Evolutionary conservation across 1,140 invertebrate species (phyloP).

Genomic region (Nasonia vitripennis): DNA sequence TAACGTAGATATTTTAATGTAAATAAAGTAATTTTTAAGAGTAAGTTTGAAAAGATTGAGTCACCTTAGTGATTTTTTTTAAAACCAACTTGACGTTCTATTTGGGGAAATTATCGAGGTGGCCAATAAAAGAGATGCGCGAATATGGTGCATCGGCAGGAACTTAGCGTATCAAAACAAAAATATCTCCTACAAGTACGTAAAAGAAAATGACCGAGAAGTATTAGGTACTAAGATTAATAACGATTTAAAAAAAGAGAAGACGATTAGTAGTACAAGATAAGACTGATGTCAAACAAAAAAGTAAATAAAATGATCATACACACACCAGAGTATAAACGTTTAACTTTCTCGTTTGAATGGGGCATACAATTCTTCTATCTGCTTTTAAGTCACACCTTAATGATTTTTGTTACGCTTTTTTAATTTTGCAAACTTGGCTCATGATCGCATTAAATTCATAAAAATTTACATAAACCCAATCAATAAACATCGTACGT

Average conservation of each 20-base stretch:
- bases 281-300: slow-evolving; percentile 68
- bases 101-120: neutral
- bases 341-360: neutral
- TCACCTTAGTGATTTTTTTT: neutral
- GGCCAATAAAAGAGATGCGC: neutral
- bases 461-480: slow-evolving; percentile 10
- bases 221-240: slow-evolving; percentile 51
- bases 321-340: neutral
- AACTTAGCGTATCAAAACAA: slow-evolving; percentile 26
- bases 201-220: slow-evolving; percentile 28
- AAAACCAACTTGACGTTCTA: neutral
- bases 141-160: neutral
- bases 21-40: slow-evolving; percentile 11
- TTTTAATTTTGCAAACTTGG: neutral
- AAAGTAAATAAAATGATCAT: slow-evolving; percentile 2
- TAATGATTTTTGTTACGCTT: neutral
- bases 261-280: slow-evolving; percentile 63
- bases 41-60: neutral
- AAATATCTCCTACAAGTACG: slow-evolving; percentile 42
- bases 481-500: neutral
- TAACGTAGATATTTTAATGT: slow-evolving; percentile 19
- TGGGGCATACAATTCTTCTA: neutral
- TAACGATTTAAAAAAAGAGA: neutral
- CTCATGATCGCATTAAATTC: neutral
- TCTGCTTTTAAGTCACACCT: neutral